Evolutionary conservation across 2,113 vertebrate species (phyloP).

Genomic region (Bucco capensis): DNA sequence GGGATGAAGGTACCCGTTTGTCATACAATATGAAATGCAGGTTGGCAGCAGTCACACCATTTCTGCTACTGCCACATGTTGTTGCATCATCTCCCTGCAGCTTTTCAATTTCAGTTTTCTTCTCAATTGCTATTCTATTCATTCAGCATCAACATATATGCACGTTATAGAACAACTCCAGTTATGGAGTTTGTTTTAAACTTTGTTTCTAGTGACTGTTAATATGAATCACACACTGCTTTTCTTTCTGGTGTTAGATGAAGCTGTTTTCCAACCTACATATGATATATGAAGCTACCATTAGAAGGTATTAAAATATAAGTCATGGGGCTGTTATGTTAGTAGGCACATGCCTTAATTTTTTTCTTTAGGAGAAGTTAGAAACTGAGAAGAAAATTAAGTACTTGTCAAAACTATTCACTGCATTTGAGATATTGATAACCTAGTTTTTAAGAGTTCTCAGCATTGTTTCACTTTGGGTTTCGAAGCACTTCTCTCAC

Average conservation of each 20-base stretch:
- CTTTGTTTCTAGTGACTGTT: neutral
- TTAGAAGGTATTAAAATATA: neutral
- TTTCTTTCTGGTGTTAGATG: neutral
- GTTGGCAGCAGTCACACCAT: neutral
- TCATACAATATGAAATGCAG: neutral
- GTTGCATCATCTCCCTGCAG: neutral
- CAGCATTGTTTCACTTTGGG: neutral
- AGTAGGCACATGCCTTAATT: neutral
- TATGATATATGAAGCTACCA: neutral
- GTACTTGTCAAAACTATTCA: neutral
- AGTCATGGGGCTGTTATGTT: neutral
- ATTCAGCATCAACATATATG: neutral
- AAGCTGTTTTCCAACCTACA: neutral
- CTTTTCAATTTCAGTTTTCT: accelerated
- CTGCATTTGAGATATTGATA: neutral
- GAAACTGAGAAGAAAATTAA: neutral
- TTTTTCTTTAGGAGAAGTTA: neutral
- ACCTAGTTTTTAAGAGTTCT: neutral
- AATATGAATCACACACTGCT: neutral
- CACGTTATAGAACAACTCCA: neutral
- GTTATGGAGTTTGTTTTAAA: neutral
- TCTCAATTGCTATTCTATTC: neutral
- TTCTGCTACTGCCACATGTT: neutral
- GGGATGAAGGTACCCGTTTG: neutral
- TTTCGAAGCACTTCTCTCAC: neutral